These are phyloP conservation scores for Epirrhoe tristata DNA, from an alignment of 2,888 invertebrate species.

Conservation along the genomic window DNA sequence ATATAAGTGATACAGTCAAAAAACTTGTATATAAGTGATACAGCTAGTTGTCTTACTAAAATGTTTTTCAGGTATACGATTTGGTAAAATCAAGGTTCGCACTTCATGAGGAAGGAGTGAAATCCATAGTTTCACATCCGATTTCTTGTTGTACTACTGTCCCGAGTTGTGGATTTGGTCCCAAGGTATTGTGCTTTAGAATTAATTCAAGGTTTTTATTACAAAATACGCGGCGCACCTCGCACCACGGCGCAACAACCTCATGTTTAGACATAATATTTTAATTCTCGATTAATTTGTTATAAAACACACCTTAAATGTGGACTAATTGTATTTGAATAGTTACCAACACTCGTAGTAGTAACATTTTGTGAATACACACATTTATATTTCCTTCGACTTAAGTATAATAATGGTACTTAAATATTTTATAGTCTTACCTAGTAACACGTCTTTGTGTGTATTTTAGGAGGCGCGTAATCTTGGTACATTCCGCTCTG, in stretches of 20 bases:
- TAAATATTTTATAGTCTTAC: too few species aligned
- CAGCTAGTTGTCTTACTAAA: background rate
- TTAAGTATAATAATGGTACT: too few species aligned
- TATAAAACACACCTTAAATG: too few species aligned
- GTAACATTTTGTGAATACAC: too few species aligned
- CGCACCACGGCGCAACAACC: too few species aligned
- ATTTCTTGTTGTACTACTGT: slow-evolving; percentile 5
- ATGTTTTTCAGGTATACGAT: slow-evolving; percentile 55
- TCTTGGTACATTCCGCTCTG: slow-evolving; percentile 59
- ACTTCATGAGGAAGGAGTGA: slow-evolving; percentile 29
- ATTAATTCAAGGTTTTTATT: slow-evolving; percentile 11
- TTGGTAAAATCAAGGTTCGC: slow-evolving; percentile 57
- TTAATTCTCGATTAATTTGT: too few species aligned
- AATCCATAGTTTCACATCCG: background rate
- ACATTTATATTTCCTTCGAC: too few species aligned
- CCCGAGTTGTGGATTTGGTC: slow-evolving; percentile 31
- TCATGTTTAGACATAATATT: too few species aligned
- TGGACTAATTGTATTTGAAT: too few species aligned
- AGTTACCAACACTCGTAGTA: too few species aligned
- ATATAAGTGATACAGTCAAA: too few species aligned
- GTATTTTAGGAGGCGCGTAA: slow-evolving; percentile 52
- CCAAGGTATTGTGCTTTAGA: slow-evolving; percentile 16
- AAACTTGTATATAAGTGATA: background rate
- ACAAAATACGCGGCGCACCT: background rate
- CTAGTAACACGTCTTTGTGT: background rate